Percentiles rank a stretch among this genome's conserved stretches.
phyloP scores from a whole-genome alignment of 2,888 invertebrate species.

The Nomada lathburiana region DNA sequence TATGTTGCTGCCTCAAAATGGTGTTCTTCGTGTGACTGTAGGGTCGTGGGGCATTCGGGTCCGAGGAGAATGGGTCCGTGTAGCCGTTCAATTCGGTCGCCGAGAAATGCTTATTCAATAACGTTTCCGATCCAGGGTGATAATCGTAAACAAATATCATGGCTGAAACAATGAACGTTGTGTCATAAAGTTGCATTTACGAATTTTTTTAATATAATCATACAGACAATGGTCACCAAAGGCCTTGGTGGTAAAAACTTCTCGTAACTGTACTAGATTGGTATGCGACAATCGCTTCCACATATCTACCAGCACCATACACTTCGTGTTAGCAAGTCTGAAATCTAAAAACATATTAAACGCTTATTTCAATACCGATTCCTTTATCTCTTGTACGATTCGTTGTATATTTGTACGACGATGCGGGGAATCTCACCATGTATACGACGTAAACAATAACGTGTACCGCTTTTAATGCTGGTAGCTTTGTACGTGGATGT shows the following conservation, averaged over 20 bases:
- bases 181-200: conserved; percentile 26
- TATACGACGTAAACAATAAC: conserved; percentile 94
- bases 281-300: conserved; percentile 98
- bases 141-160: conserved; percentile 98
- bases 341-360: conserved; percentile 87
- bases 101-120: conserved; percentile 94
- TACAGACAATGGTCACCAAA: conserved; percentile 97
- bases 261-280: conserved; percentile 96
- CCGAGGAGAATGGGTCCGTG: conserved; percentile 92
- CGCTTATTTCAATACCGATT: conserved; percentile 42
- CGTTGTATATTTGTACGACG: not conserved
- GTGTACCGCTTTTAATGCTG: conserved; percentile 93
- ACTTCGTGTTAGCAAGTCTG: conserved; percentile 92
- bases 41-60: conserved; percentile 92
- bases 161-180: conserved; percentile 87
- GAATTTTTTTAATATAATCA: not conserved
- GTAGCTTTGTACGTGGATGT: conserved; percentile 96
- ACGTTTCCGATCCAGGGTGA: conserved; percentile 95
- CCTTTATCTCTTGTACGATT: not conserved
- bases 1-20: conserved; percentile 90
- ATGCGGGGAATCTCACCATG: conserved; percentile 87
- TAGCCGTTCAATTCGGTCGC: conserved; percentile 88
- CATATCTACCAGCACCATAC: conserved; percentile 93
- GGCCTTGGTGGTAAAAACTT: conserved; percentile 97
- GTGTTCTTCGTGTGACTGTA: conserved; percentile 94